Conservation (phyloP, 1,140 invertebrate genomes). For the Choristoneura fumiferana region DNA sequence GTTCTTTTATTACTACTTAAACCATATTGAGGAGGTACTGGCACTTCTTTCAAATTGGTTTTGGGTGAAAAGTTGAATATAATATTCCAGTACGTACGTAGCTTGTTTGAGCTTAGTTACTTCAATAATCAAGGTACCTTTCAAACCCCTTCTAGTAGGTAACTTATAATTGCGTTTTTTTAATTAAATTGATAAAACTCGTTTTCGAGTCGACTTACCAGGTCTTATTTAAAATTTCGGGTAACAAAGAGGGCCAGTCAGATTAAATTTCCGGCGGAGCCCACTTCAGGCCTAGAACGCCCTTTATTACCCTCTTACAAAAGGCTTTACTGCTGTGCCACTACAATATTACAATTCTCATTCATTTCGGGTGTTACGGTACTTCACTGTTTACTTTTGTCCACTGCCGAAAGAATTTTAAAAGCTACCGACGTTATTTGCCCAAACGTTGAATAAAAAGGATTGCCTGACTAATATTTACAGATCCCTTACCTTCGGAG, state of each 20-base stretch:
- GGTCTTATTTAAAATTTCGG: conserved; percentile 63
- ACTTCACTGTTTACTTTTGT: conserved; percentile 46
- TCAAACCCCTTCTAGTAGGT: too few species aligned
- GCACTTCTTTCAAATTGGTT: not conserved
- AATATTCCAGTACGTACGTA: too few species aligned
- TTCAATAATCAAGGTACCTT: too few species aligned
- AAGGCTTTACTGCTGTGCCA: conserved; percentile 42
- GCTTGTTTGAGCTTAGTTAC: too few species aligned
- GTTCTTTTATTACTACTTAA: not conserved
- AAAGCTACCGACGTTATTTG: not conserved
- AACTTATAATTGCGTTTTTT: conserved; percentile 12
- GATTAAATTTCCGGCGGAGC: conserved; percentile 73
- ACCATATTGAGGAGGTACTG: not conserved
- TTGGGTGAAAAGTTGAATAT: too few species aligned
- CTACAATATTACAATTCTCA: conserved; percentile 67
- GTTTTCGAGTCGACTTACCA: conserved; percentile 44
- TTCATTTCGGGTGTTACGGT: conserved; percentile 36
- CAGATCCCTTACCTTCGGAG: conserved; percentile 10
- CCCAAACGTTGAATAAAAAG: conserved; percentile 10
- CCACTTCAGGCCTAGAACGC: conserved; percentile 66
- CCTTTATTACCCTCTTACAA: conserved; percentile 70
- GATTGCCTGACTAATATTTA: conserved; percentile 18
- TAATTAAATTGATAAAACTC: conserved; percentile 69
- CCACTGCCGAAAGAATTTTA: conserved; percentile 25
- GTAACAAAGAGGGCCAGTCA: conserved; percentile 57